A percentile compares a stretch with the other conserved stretches of the same genome.
These are phyloP conservation scores for Tipula confusa DNA, from an alignment of 2,888 invertebrate species.

Conservation along the genomic window DNA sequence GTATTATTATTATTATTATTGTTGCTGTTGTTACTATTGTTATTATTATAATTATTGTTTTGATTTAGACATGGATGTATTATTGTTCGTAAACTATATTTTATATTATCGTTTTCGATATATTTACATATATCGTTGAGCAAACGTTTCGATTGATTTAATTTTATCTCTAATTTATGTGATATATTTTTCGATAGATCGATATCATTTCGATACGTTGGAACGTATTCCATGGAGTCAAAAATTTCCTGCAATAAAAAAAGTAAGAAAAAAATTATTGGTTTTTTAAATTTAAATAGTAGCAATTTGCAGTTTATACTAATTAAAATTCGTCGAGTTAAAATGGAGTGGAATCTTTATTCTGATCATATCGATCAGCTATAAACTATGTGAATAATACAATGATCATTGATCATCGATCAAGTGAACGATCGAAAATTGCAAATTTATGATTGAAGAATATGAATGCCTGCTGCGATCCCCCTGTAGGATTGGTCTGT, in stretches of 20 bases:
- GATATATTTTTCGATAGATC: slow-evolving; percentile 34
- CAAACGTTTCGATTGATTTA: slow-evolving; percentile 43
- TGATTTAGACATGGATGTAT: slow-evolving; percentile 39
- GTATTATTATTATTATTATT: neutral
- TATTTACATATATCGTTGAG: slow-evolving; percentile 43
- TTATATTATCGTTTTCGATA: slow-evolving; percentile 43
- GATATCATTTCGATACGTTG: slow-evolving; percentile 35
- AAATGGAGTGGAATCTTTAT: too few species aligned
- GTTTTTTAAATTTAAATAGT: too few species aligned
- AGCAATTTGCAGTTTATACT: too few species aligned
- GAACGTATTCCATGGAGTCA: slow-evolving; percentile 45
- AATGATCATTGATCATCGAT: too few species aligned
- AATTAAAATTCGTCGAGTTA: too few species aligned
- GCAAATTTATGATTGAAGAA: too few species aligned
- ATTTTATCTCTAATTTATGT: slow-evolving; percentile 42
- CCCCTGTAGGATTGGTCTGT: too few species aligned
- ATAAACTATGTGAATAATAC: too few species aligned
- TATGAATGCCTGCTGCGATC: too few species aligned
- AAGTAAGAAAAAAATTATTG: too few species aligned
- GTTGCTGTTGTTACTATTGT: neutral
- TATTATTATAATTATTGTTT: neutral
- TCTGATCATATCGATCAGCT: too few species aligned
- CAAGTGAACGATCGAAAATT: too few species aligned
- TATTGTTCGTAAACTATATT: slow-evolving; percentile 35
- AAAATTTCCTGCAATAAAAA: slow-evolving; percentile 48